A percentile compares a stretch with the other conserved stretches of the same genome.
Evolutionary conservation across 2,888 invertebrate genomes (phyloP).

Genomic region (Podotricha telesiphe): DNA sequence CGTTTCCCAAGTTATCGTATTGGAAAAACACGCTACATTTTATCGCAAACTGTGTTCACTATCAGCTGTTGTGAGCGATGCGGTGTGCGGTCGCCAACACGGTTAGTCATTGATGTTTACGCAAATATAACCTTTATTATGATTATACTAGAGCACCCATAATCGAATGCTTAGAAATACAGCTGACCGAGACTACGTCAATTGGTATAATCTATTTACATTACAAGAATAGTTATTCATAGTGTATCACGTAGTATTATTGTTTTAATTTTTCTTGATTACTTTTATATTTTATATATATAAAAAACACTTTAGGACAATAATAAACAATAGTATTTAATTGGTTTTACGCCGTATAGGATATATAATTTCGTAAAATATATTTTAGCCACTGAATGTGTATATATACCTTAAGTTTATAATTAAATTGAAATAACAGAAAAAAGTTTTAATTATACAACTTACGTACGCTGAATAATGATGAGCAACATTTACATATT

Average conservation of each 20-base stretch:
- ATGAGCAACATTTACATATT: conserved; percentile 42
- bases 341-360: too few relatives aligned
- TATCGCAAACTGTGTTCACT: conserved; percentile 70
- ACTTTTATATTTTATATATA: not conserved
- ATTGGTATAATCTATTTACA: conserved; percentile 34
- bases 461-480: conserved; percentile 27
- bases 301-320: too few relatives aligned
- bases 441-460: conserved; percentile 9
- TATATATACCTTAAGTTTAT: not conserved
- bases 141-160: conserved; percentile 39
- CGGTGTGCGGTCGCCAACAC: conserved; percentile 53
- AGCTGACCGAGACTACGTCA: conserved; percentile 48
- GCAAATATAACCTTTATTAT: conserved; percentile 47
- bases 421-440: conserved; percentile 3
- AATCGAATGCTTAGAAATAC: conserved; percentile 39
- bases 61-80: conserved; percentile 66
- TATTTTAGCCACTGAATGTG: not conserved
- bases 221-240: conserved; percentile 27
- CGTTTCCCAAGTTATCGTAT: conserved; percentile 71
- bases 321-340: too few relatives aligned
- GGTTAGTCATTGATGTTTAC: conserved; percentile 49
- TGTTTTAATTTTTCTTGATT: conserved; percentile 19
- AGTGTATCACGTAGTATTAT: conserved; percentile 21
- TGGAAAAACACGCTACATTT: conserved; percentile 75
- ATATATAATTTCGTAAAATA: too few relatives aligned